Conservation (phyloP, 2,113 vertebrate species). For the Chiloscyllium plagiosum region DNA sequence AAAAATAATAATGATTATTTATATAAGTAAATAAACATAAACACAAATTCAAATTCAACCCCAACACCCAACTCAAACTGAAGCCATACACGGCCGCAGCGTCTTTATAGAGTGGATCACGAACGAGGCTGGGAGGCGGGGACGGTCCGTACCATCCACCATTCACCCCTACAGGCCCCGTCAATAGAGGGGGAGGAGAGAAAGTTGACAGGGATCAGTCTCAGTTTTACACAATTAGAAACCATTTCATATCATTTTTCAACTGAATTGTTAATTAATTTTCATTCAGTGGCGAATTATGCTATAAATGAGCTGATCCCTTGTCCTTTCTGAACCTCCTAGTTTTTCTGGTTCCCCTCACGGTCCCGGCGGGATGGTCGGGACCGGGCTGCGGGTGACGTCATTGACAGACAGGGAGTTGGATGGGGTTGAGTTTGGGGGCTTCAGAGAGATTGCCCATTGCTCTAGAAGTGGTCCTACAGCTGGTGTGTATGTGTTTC, state of each 20-base stretch:
- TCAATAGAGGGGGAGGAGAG: neutral
- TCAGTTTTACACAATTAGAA: neutral
- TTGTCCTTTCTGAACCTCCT: no score
- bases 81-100: no score
- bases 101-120: neutral
- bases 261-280: fast-evolving
- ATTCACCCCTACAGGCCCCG: neutral
- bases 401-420: neutral
- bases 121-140: neutral
- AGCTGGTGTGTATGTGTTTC: neutral
- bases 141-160: neutral
- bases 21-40: no score
- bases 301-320: neutral
- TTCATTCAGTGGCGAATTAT: no score
- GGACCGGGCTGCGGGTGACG: neutral
- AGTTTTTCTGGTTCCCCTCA: neutral
- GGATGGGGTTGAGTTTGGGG: neutral
- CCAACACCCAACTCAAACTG: neutral
- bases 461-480: neutral
- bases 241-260: neutral
- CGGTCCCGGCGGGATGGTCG: neutral
- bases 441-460: neutral
- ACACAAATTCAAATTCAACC: no score
- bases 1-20: no score
- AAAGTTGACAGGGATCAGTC: neutral